Percentiles rank a stretch among this genome's conserved stretches.
Evolutionary conservation across 2,797 vertebrate species (phyloP).

Genomic region (Macrochelys suwanniensis): DNA sequence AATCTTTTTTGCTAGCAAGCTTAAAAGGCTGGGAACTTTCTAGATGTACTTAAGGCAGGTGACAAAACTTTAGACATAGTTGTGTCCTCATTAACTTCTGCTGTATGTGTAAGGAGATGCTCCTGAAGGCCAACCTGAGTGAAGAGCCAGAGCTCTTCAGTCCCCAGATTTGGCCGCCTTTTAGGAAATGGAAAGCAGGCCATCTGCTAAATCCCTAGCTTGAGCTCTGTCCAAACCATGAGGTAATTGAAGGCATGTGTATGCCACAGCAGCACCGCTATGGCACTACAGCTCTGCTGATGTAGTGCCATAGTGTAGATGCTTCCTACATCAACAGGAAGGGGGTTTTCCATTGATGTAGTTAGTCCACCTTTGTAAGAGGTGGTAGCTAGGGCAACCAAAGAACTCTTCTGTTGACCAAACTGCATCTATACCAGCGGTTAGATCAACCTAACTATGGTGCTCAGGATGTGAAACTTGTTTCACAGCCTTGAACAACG

Average conservation of each 20-base stretch:
- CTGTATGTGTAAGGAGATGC: neutral
- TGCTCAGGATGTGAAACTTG: neutral
- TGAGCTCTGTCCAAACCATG: neutral
- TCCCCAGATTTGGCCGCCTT: neutral
- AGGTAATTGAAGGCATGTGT: neutral
- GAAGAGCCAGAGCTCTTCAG: neutral
- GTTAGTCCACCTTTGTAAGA: neutral
- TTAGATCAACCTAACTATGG: neutral
- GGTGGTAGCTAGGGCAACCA: neutral
- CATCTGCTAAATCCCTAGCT: neutral
- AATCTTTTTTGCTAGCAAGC: neutral
- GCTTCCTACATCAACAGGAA: neutral
- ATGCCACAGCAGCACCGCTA: neutral
- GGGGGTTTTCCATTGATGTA: neutral
- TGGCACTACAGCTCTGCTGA: no score
- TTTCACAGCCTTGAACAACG: neutral
- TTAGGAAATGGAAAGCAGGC: neutral
- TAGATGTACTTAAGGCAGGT: neutral
- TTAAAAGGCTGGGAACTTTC: neutral
- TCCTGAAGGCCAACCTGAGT: neutral
- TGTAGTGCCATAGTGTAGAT: neutral
- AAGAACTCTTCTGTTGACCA: neutral
- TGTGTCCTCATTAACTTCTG: neutral
- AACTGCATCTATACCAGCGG: neutral
- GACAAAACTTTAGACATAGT: neutral